Evolutionary conservation across 2,888 invertebrate genomes (phyloP).

Genomic region (Calameuta idolon): DNA sequence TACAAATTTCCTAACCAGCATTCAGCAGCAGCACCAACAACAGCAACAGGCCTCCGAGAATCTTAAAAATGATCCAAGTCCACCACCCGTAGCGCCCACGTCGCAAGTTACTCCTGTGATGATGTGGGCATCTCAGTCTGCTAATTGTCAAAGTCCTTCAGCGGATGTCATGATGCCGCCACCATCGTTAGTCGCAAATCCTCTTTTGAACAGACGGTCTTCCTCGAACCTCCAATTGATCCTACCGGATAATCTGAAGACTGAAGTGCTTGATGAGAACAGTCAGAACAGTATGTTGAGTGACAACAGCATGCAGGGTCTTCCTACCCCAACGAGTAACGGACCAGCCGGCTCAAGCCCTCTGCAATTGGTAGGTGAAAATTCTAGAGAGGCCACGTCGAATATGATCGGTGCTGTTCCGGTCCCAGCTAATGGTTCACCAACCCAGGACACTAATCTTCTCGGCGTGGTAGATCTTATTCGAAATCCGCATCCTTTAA

Average conservation of each 20-base stretch:
- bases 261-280: constrained; percentile 79
- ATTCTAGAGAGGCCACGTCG: constrained; percentile 57
- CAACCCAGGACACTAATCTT: constrained; percentile 54
- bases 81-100: constrained; percentile 48
- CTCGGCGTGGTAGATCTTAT: constrained; percentile 68
- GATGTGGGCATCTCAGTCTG: constrained; percentile 53
- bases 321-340: constrained; percentile 51
- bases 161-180: constrained; percentile 77
- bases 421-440: constrained; percentile 39
- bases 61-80: constrained; percentile 59
- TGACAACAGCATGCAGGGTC: constrained; percentile 64
- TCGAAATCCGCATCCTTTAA: constrained; percentile 56
- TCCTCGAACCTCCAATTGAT: constrained; percentile 69
- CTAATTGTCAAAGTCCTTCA: constrained; percentile 50
- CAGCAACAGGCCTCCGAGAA: constrained; percentile 38
- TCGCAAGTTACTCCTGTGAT: constrained; percentile 57
- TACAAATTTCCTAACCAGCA: constrained; percentile 33
- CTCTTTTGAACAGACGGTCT: constrained; percentile 69
- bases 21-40: constrained; percentile 26
- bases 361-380: constrained; percentile 67
- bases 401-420: constrained; percentile 49
- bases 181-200: constrained; percentile 73
- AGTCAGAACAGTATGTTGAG: constrained; percentile 74
- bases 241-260: constrained; percentile 69
- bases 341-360: constrained; percentile 53